phyloP scores from a whole-genome alignment of 1,140 invertebrate species.

The Cecropterus lyciades region DNA sequence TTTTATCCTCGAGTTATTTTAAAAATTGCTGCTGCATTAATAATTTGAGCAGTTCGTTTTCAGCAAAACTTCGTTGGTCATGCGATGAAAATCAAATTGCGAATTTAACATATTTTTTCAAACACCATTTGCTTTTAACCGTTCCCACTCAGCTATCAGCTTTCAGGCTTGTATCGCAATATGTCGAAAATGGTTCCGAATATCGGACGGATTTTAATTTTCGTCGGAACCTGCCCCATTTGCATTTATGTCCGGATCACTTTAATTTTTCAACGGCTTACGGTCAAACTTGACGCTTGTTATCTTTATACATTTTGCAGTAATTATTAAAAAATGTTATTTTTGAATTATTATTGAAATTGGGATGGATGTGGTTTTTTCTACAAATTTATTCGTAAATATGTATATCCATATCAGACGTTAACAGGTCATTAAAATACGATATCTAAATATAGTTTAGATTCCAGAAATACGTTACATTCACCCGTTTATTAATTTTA shows the following conservation, averaged over 20 bases:
- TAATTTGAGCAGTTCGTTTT: too few species aligned
- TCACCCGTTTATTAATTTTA: too few species aligned
- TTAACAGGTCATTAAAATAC: too few species aligned
- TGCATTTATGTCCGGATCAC: slow-evolving; percentile 11
- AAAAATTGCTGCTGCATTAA: too few species aligned
- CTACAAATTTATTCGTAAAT: too few species aligned
- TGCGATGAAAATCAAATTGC: not conserved
- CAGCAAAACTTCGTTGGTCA: too few species aligned
- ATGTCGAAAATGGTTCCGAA: not conserved
- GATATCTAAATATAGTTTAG: too few species aligned
- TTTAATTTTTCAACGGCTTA: slow-evolving; percentile 18
- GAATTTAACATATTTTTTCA: slow-evolving; percentile 1
- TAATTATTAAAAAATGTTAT: not conserved
- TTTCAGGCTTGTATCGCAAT: slow-evolving; percentile 12
- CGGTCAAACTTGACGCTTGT: not conserved
- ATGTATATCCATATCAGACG: too few species aligned
- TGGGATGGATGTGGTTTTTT: too few species aligned
- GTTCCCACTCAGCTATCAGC: not conserved
- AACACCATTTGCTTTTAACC: not conserved
- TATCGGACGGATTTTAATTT: slow-evolving; percentile 20
- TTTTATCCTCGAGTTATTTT: too few species aligned
- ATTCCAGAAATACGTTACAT: too few species aligned
- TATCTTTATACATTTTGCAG: not conserved
- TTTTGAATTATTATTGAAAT: not conserved
- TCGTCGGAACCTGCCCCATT: slow-evolving; percentile 1